Evolutionary conservation across 2,888 invertebrate species (phyloP).

Genomic region (Neoaliturus tenellus): DNA sequence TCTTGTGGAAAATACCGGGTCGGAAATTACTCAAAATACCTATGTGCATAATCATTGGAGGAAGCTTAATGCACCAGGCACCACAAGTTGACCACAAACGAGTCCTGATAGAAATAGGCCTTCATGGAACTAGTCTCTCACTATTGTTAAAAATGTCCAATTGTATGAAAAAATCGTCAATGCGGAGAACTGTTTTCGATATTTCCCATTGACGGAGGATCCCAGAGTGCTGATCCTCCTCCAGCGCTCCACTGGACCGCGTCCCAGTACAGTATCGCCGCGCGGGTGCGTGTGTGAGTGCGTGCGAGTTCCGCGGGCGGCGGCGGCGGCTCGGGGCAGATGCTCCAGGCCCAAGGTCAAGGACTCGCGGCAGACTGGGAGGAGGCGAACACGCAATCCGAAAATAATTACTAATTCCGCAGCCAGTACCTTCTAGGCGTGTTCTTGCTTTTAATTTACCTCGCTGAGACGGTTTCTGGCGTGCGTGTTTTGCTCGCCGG

Average conservation of each 20-base stretch:
- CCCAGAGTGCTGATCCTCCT: too few species aligned
- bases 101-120: too few species aligned
- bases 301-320: neutral
- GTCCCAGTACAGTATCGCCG: neutral
- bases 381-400: conserved; percentile 38
- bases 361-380: conserved; percentile 22
- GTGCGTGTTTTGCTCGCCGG: neutral
- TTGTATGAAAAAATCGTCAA: too few species aligned
- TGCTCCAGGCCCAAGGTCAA: conserved; percentile 38
- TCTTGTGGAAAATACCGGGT: too few species aligned
- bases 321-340: neutral
- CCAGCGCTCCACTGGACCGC: neutral
- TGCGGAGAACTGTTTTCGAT: too few species aligned
- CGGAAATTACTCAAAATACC: too few species aligned
- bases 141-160: too few species aligned
- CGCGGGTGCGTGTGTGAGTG: neutral
- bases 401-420: conserved; percentile 50
- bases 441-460: conserved; percentile 31
- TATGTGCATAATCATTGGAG: too few species aligned
- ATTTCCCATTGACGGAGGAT: too few species aligned
- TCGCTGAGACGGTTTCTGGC: neutral
- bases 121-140: too few species aligned
- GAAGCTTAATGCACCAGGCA: too few species aligned
- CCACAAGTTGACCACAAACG: too few species aligned
- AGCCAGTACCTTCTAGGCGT: neutral